Evolutionary conservation across 2,888 invertebrate species (phyloP).

Genomic region (Macaria notata): DNA sequence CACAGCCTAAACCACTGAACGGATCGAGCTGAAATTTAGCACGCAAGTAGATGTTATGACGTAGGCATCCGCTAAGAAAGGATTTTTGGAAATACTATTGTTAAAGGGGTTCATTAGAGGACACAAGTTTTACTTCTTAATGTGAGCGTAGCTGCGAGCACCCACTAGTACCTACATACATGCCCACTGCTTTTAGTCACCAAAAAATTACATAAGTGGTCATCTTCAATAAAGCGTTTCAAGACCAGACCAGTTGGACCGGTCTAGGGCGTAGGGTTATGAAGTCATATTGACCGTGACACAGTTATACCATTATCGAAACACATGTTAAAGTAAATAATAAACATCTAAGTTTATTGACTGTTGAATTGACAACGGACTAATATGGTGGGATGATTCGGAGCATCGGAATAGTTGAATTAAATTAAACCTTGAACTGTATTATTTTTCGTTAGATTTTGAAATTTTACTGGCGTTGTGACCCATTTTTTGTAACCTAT

Average conservation of each 20-base stretch:
- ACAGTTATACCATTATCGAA: constrained; percentile 42
- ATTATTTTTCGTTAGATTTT: no score
- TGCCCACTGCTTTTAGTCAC: no score
- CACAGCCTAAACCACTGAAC: no score
- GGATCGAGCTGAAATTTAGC: no score
- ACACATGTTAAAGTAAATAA: constrained; percentile 32
- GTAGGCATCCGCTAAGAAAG: no score
- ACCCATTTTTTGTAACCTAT: no score
- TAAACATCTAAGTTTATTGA: constrained; percentile 45
- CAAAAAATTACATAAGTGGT: constrained; percentile 30
- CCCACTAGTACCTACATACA: background rate
- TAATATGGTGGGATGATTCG: background rate
- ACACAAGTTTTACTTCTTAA: no score
- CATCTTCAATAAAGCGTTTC: constrained; percentile 22
- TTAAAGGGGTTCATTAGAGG: no score
- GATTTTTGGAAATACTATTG: no score
- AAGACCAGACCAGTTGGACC: constrained; percentile 44
- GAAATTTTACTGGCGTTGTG: no score
- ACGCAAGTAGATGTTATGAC: no score
- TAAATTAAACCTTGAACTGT: background rate
- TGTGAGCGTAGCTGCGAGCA: no score
- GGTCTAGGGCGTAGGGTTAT: constrained; percentile 49
- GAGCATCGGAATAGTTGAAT: constrained; percentile 1
- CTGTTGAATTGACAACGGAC: background rate
- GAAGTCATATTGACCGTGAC: constrained; percentile 59